A percentile compares a stretch with the other conserved stretches of the same genome.
These are phyloP conservation scores for Tenthredo amoena DNA, from an alignment of 2,888 invertebrate genomes.

Conservation along the genomic window DNA sequence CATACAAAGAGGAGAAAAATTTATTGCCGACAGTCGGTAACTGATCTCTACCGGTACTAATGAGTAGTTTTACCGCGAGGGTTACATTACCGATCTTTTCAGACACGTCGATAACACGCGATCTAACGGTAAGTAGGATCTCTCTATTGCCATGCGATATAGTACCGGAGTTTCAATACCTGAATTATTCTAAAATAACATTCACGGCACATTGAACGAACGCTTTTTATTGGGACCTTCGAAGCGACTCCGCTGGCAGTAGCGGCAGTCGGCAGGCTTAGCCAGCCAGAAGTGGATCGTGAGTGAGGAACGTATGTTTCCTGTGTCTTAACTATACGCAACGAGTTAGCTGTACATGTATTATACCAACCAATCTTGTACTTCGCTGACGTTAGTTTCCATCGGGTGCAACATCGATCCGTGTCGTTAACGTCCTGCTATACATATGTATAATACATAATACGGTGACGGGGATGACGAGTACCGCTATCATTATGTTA, in stretches of 20 bases:
- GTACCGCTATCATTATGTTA: neutral
- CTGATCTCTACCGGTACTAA: neutral
- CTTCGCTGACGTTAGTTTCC: neutral
- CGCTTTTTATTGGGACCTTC: neutral
- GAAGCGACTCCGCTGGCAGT: neutral
- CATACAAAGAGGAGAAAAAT: neutral
- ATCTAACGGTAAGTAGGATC: neutral
- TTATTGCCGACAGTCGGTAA: neutral
- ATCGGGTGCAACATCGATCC: conserved; percentile 44
- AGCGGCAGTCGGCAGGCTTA: conserved; percentile 43
- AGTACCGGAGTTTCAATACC: neutral
- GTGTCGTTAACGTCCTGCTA: neutral
- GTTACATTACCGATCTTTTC: neutral
- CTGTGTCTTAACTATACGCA: conserved; percentile 6
- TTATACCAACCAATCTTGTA: neutral
- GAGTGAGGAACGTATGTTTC: neutral
- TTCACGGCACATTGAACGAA: conserved; percentile 1
- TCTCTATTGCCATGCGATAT: neutral
- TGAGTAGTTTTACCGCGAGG: neutral
- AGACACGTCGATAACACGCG: neutral
- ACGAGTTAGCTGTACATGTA: conserved; percentile 12
- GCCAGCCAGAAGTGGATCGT: conserved; percentile 43
- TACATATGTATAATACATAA: neutral
- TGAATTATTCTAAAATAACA: conserved; percentile 30
- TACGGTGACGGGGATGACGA: neutral